phyloP scores from a whole-genome alignment of 2,113 vertebrate genomes.

The Brachypodius melanocephalos region DNA sequence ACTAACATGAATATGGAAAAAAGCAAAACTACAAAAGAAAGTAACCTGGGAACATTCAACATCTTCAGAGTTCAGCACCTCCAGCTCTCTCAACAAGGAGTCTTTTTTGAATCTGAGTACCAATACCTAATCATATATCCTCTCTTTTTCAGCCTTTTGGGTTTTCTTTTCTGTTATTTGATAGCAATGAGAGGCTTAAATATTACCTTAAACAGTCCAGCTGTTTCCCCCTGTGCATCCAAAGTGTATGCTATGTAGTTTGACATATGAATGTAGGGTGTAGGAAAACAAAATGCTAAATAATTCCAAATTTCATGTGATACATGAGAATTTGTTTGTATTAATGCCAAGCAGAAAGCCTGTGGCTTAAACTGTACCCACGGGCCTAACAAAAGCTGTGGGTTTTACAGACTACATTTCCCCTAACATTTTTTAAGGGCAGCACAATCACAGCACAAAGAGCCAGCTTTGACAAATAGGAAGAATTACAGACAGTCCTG shows the following conservation, averaged over 20 bases:
- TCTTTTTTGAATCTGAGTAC: constrained; percentile 20
- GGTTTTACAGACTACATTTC: background rate
- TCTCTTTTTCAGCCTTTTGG: background rate
- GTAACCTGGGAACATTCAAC: background rate
- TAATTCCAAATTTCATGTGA: background rate
- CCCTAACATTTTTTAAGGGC: constrained; percentile 20
- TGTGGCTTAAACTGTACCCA: constrained; percentile 11
- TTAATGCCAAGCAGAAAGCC: constrained; percentile 28
- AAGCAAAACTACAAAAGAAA: background rate
- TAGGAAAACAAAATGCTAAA: constrained; percentile 7
- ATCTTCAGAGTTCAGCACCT: background rate
- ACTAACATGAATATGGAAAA: background rate
- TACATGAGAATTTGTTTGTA: background rate
- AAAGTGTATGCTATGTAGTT: background rate
- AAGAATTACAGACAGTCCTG: constrained; percentile 17
- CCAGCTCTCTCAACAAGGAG: constrained; percentile 34
- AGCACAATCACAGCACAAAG: background rate
- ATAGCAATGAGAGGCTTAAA: background rate
- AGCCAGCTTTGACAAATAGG: constrained; percentile 4
- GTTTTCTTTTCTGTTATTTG: background rate
- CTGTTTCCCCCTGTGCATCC: background rate
- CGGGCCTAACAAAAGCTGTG: background rate
- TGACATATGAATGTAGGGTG: background rate
- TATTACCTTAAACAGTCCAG: background rate
- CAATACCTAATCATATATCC: background rate